Base-by-base conservation (phyloP, 2,888 invertebrate species). In the Oasisia sp. region DNA sequence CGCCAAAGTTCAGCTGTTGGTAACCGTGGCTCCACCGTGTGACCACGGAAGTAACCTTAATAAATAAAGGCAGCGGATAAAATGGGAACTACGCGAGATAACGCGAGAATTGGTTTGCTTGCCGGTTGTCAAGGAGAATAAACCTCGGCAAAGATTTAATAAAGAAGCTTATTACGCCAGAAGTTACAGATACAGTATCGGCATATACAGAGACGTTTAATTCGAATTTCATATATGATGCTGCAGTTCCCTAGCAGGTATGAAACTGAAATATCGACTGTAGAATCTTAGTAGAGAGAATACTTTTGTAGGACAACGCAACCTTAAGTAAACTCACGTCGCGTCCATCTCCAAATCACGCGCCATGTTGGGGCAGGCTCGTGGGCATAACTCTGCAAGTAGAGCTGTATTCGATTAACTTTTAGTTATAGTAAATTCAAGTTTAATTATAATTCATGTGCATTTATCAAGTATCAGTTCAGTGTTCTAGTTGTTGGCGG, bases 11-110 rank as follows among this genome's bases (percentile, higher is more conserved):
- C n/a, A n/a, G n/a, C n/a, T n/a, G 50, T 14, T 50, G 50, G 50
- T 74, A 74, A 74, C 74, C 74, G 74, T 74, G 74, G 74, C 74
- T 27, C 74, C 74, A 74, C 74, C 74, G 74, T 74, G 74, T 74
- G 74, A 19, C 14, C 27, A 74, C 2, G 0, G 19, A n/a, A 3
- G 27, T 7, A n/a, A 74, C 74, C 74, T 74, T 74, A 27, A 74
- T n/a, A 7, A 74, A 74, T 74, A 27, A 14, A 19, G 3, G 27
- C 74, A 27, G 74, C 74, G 74, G 74, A 74, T n/a, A 74, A 2
- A 74, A n/a, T 74, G 27, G 27, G 74, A 74, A 74, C 74, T n/a
- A 74, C 27, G 27, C 74, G 74, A 74, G 74, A 74, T 74, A 74
- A 74, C n/a, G 74, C 74, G 74, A 74, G 74, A 74, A 74, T 74